Conservation (phyloP, 2,888 invertebrate species). For the Melikaiella ostensackeni region DNA sequence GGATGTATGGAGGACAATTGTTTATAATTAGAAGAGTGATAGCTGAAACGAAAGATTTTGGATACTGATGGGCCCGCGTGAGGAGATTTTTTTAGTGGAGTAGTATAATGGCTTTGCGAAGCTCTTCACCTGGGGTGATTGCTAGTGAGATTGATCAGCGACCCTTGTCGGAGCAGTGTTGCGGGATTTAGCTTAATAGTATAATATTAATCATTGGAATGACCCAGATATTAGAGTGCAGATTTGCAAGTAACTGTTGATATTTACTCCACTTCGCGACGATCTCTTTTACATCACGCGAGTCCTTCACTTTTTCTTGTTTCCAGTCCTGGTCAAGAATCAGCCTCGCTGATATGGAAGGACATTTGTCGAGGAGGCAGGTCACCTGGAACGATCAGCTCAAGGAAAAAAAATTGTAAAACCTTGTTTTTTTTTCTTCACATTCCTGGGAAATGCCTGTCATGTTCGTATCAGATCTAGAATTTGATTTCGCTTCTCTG, state of each 20-base stretch:
- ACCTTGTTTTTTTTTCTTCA: not conserved
- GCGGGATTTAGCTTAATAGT: too few species aligned
- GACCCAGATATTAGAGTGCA: not conserved
- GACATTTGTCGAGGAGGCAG: conserved; percentile 1
- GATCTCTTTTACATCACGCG: not conserved
- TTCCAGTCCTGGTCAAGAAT: not conserved
- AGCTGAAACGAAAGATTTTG: too few species aligned
- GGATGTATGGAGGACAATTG: too few species aligned
- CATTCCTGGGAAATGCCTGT: not conserved
- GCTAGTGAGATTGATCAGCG: too few species aligned
- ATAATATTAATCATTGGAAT: too few species aligned
- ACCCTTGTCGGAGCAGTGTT: too few species aligned
- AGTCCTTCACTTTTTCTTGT: not conserved
- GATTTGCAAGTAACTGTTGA: not conserved
- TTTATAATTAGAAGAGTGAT: too few species aligned
- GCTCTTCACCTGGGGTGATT: too few species aligned
- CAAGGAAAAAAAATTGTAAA: not conserved
- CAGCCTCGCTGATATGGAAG: not conserved
- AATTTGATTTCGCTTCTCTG: too few species aligned
- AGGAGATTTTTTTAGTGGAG: too few species aligned
- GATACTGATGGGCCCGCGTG: too few species aligned
- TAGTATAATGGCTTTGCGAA: too few species aligned
- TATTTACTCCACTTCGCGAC: not conserved
- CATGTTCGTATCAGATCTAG: not conserved
- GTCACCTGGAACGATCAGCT: not conserved